Evolutionary conservation across 2,888 invertebrate species (phyloP).

Genomic region (Lomographa bimaculata): DNA sequence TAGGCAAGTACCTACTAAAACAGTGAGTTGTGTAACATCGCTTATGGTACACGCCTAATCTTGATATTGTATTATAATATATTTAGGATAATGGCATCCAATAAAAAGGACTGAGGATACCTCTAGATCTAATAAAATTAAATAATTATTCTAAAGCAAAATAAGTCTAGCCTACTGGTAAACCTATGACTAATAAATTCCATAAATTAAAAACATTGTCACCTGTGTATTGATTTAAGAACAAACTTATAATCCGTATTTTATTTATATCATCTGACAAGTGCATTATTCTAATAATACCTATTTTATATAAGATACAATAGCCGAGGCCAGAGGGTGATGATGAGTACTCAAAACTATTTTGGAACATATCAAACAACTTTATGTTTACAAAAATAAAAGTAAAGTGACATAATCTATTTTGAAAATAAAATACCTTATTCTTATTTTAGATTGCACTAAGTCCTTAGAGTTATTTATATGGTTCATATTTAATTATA

Average conservation of each 20-base stretch:
- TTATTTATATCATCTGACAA: neutral
- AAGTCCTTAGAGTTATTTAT: slow-evolving; percentile 29
- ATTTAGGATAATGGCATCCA: neutral
- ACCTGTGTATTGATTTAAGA: slow-evolving; percentile 4
- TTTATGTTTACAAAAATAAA: neutral
- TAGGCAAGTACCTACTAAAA: slow-evolving; percentile 11
- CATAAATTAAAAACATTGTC: slow-evolving; percentile 9
- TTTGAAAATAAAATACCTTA: slow-evolving; percentile 7
- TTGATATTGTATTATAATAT: neutral
- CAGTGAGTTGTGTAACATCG: slow-evolving; percentile 4
- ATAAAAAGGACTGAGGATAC: neutral
- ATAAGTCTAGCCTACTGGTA: slow-evolving; percentile 1
- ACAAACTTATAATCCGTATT: too few relatives aligned
- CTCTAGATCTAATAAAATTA: neutral
- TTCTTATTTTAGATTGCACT: slow-evolving; percentile 39
- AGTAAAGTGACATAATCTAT: slow-evolving; percentile 1
- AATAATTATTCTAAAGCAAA: slow-evolving; percentile 7
- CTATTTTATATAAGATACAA: too few relatives aligned
- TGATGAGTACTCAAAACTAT: too few relatives aligned
- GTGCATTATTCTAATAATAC: too few relatives aligned
- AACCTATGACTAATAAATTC: slow-evolving; percentile 7
- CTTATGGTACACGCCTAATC: neutral
- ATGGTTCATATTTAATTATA: too few relatives aligned
- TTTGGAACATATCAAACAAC: too few relatives aligned
- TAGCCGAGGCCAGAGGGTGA: too few relatives aligned